Evolutionary conservation across 2,888 invertebrate genomes (phyloP), one percentile per base, ranked within the genome.

Genomic region (Synergus itoensis): DNA sequence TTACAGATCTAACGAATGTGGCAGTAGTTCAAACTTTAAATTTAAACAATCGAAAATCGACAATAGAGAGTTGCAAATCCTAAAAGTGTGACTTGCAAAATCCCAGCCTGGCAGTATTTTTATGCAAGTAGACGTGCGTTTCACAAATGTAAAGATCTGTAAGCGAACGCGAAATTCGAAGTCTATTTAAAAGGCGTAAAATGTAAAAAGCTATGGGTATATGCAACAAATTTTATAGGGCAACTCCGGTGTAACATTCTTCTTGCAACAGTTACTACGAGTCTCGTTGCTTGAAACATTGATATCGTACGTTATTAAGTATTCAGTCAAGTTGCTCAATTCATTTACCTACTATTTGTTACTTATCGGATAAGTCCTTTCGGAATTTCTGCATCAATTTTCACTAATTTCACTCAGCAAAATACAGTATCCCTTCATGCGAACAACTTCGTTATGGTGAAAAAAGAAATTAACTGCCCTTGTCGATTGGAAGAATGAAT

Each of bases 341-440:
- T 73, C 73, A 53, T 73, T 73, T 73, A 73, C 28, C 53, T 69
- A 69, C 69, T 48, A 48, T 28, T 69, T n/a, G 40, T n/a, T 64
- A 64, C 14, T 67, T 67, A 69, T 36, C 53, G 53, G 36, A 53
- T 53, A 53, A 73, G 36, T 73, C 53, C 69, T 69, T 48, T 69
- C 69, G 14, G 36, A 73, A 53, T 53, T 73, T 48, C 53, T 73
- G 73, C 53, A 73, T 53, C 36, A 73, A 53, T 73, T 53, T 73
- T 73, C 48, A 73, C 73, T 73, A 73, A 53, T 73, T 73, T 73
- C 53, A 48, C 73, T 73, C 69, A 73, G 73, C 48, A 48, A 69
- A 69, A 69, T 69, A 60, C n/a, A 69, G 69, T 48, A n/a, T 69
- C 45, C 48, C 28, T 53, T 69, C 69, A 69, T 69, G 69, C 69